A percentile compares a stretch with the other conserved stretches of the same genome.
Evolutionary conservation across 2,797 vertebrate genomes (phyloP).

Genomic region (Cossypha heuglini): DNA sequence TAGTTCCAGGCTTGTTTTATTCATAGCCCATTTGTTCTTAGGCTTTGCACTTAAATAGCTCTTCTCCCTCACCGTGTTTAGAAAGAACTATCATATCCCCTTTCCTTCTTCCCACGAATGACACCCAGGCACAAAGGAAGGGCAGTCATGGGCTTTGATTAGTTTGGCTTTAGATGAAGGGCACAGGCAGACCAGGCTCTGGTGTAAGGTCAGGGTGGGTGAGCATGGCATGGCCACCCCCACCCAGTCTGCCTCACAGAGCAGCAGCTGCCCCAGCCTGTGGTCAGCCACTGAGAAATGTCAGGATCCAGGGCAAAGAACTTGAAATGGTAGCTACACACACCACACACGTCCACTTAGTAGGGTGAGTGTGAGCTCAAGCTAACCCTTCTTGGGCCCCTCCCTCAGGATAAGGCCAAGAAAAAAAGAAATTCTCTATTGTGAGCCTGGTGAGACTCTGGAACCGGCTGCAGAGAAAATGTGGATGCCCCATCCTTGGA

Average conservation of each 20-base stretch:
- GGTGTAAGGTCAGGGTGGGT: neutral
- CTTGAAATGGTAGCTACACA: neutral
- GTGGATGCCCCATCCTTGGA: neutral
- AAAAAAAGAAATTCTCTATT: neutral
- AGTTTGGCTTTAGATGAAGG: conserved; percentile 1
- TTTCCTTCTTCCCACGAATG: neutral
- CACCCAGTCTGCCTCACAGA: neutral
- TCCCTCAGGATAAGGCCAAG: neutral
- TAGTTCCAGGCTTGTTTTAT: conserved; percentile 24
- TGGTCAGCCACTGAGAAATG: neutral
- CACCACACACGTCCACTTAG: neutral
- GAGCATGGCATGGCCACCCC: neutral
- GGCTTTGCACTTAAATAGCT: conserved; percentile 37
- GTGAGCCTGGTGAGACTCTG: neutral
- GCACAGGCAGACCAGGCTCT: neutral
- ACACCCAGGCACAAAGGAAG: neutral
- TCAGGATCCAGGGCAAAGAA: neutral
- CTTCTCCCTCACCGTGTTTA: conserved; percentile 9
- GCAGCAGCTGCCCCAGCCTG: neutral
- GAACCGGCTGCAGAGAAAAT: neutral
- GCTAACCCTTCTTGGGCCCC: neutral
- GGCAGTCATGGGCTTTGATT: neutral
- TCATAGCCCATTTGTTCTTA: conserved; percentile 38
- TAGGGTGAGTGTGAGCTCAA: neutral
- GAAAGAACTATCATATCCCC: neutral